Conservation (phyloP, 2,797 vertebrate genomes). For the Selene dorsalis region DNA sequence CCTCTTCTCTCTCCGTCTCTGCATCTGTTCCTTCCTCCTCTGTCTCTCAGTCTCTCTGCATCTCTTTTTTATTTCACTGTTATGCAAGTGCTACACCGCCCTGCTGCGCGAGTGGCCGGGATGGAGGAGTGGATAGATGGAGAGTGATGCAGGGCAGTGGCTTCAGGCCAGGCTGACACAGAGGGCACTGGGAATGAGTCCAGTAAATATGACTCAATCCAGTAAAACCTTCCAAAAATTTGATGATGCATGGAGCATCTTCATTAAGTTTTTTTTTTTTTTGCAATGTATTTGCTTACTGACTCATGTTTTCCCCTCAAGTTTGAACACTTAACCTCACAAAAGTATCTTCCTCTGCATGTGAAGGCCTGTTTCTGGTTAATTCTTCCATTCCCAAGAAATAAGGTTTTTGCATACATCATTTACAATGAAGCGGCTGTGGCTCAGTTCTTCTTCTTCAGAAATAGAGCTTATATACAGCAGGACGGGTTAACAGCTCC, state of each 20-base stretch:
- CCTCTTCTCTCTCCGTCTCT: neutral
- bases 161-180: conserved; percentile 27
- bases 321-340: neutral
- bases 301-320: neutral
- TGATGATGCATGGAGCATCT: no score
- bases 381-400: no score
- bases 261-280: no score
- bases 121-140: conserved; percentile 19
- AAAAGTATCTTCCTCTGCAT: conserved; percentile 30
- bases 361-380: conserved; percentile 24
- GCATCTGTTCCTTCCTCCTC: neutral
- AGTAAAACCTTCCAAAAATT: neutral
- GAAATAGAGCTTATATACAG: neutral
- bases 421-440: neutral
- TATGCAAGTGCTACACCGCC: conserved; percentile 33
- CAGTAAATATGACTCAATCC: conserved; percentile 19
- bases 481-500: neutral
- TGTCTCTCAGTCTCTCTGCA: conserved; percentile 3
- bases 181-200: neutral
- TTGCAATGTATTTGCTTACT: no score
- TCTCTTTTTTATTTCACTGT: conserved; percentile 31
- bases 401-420: neutral
- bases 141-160: conserved; percentile 28
- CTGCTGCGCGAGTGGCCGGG: conserved; percentile 40
- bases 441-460: neutral